These are phyloP conservation scores for Ceratina calcarata DNA, from an alignment of 1,140 invertebrate genomes.

Conservation along the genomic window DNA sequence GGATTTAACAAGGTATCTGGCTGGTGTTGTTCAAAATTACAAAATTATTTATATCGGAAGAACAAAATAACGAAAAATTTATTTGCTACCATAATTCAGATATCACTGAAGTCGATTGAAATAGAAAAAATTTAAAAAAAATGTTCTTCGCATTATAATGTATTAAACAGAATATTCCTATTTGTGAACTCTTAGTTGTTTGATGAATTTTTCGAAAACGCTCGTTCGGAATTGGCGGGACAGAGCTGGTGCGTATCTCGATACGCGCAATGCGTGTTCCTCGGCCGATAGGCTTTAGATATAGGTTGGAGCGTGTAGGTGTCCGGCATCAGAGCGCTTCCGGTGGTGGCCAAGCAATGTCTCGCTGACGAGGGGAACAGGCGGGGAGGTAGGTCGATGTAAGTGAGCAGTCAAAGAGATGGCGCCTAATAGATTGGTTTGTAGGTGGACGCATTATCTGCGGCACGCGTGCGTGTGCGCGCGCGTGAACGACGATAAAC, in stretches of 20 bases:
- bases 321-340: conserved; percentile 75
- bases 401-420: conserved; percentile 80
- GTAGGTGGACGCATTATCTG: conserved; percentile 80
- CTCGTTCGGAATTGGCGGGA: too few species aligned
- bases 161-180: too few species aligned
- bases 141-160: too few species aligned
- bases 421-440: conserved; percentile 81
- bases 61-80: too few species aligned
- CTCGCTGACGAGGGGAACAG: conserved; percentile 40
- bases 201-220: too few species aligned
- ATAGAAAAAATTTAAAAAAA: too few species aligned
- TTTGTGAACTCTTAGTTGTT: too few species aligned
- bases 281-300: conserved; percentile 44
- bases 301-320: conserved; percentile 71
- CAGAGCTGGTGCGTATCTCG: neutral
- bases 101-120: too few species aligned
- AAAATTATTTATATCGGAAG: too few species aligned
- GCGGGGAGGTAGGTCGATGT: conserved; percentile 67
- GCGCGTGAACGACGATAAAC: conserved; percentile 24
- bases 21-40: too few species aligned
- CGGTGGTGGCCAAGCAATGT: conserved; percentile 71
- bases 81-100: too few species aligned
- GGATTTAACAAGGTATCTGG: too few species aligned
- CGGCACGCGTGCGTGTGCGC: conserved; percentile 39
- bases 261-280: conserved; percentile 6